Conservation (phyloP, 2,113 vertebrate species). For the Ictalurus punctatus region DNA sequence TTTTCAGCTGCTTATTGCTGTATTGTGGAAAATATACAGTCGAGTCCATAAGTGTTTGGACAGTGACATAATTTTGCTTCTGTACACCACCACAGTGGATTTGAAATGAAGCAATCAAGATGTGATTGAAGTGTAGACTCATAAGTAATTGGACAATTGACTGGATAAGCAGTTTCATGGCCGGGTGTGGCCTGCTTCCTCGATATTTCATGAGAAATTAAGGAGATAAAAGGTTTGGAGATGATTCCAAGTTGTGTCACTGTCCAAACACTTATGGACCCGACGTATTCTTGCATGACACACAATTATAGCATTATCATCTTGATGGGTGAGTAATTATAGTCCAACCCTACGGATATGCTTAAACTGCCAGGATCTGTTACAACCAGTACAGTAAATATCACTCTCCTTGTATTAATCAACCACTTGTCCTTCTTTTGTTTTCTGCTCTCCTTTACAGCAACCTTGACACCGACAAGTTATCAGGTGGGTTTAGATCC, state of each 20-base stretch:
- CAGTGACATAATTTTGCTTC: background rate
- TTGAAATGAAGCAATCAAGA: background rate
- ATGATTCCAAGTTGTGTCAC: background rate
- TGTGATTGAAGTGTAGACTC: background rate
- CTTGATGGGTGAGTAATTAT: background rate
- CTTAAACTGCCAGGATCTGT: background rate
- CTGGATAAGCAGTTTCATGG: background rate
- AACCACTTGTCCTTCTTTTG: slow-evolving; percentile 38
- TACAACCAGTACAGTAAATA: slow-evolving; percentile 11
- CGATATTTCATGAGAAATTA: background rate
- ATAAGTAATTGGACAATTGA: background rate
- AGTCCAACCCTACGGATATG: background rate
- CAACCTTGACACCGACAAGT: slow-evolving; percentile 90
- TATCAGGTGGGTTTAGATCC: slow-evolving; percentile 83
- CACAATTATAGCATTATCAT: slow-evolving; percentile 9
- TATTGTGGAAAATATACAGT: background rate
- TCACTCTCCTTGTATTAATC: slow-evolving; percentile 12
- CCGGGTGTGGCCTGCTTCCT: background rate
- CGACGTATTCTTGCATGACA: background rate
- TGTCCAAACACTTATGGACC: background rate
- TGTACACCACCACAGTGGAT: background rate
- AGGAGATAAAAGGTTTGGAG: background rate
- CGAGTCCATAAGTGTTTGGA: background rate
- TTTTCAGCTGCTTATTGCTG: background rate
- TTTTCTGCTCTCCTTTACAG: slow-evolving; percentile 68